Conservation (phyloP, 2,888 invertebrate genomes). For the Silvanus unidentatus region DNA sequence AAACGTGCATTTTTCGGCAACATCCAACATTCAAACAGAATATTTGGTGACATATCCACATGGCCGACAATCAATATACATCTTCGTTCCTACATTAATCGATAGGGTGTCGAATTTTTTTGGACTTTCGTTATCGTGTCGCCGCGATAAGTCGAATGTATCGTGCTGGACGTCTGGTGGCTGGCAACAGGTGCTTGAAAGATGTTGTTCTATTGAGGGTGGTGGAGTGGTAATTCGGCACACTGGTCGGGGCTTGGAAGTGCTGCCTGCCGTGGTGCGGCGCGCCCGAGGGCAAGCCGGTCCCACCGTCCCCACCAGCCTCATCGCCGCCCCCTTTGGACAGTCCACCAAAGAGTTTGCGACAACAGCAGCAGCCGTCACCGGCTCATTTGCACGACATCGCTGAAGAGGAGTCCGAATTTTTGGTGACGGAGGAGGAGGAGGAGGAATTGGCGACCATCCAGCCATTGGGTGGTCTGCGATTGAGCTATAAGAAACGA, state of each 20-base stretch:
- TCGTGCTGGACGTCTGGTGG: too few relatives aligned
- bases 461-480: conserved; percentile 48
- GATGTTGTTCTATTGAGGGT: conserved; percentile 27
- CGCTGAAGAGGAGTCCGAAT: conserved; percentile 72
- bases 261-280: conserved; percentile 80
- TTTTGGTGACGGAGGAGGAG: conserved; percentile 25
- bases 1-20: too few relatives aligned
- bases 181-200: conserved; percentile 25
- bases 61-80: too few relatives aligned
- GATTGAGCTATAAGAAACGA: conserved; percentile 35
- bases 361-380: conserved; percentile 54
- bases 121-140: too few relatives aligned
- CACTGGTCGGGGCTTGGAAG: conserved; percentile 73
- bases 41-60: too few relatives aligned
- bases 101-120: too few relatives aligned
- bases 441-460: conserved; percentile 45
- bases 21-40: too few relatives aligned
- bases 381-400: conserved; percentile 71
- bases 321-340: conserved; percentile 46
- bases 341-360: conserved; percentile 36
- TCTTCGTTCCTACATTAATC: too few relatives aligned
- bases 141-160: too few relatives aligned
- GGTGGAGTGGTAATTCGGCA: conserved; percentile 41
- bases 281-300: conserved; percentile 54
- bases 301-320: conserved; percentile 34